Percentiles rank a stretch among this genome's conserved stretches.
These are phyloP conservation scores for Apodemus speciosus DNA, from an alignment of 2,113 vertebrate genomes.

Conservation along the genomic window DNA sequence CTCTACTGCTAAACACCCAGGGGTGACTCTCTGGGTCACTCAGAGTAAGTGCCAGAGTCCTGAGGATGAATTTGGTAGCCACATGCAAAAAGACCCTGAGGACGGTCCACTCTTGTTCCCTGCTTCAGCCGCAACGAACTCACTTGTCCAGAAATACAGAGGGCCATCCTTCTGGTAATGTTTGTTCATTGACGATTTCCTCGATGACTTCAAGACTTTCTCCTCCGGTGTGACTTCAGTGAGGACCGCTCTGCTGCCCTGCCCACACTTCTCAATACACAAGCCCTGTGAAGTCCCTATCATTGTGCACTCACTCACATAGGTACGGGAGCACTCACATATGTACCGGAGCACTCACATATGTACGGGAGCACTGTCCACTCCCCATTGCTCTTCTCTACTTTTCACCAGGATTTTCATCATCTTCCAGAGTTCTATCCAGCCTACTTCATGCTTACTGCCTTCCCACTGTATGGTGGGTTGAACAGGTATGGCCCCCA, in stretches of 20 bases:
- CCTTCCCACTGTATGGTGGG: neutral
- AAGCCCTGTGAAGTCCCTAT: neutral
- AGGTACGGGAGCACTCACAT: neutral
- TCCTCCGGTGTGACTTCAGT: neutral
- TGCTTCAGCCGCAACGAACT: neutral
- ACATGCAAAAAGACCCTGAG: neutral
- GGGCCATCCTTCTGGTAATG: neutral
- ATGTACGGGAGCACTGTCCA: no score
- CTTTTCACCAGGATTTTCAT: neutral
- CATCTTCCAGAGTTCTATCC: neutral
- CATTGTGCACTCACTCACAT: neutral
- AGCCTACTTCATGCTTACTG: neutral
- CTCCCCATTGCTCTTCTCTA: neutral
- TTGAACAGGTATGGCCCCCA: neutral
- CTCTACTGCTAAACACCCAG: neutral
- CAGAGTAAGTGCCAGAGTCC: neutral
- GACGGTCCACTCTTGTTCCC: neutral
- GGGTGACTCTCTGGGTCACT: neutral
- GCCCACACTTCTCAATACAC: neutral
- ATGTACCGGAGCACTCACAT: neutral
- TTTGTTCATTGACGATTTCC: neutral
- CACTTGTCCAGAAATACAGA: neutral
- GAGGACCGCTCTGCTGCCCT: neutral
- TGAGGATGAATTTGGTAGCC: neutral
- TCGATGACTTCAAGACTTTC: neutral